Conservation (phyloP, 2,113 vertebrate genomes). For the Tupaia tana region DNA sequence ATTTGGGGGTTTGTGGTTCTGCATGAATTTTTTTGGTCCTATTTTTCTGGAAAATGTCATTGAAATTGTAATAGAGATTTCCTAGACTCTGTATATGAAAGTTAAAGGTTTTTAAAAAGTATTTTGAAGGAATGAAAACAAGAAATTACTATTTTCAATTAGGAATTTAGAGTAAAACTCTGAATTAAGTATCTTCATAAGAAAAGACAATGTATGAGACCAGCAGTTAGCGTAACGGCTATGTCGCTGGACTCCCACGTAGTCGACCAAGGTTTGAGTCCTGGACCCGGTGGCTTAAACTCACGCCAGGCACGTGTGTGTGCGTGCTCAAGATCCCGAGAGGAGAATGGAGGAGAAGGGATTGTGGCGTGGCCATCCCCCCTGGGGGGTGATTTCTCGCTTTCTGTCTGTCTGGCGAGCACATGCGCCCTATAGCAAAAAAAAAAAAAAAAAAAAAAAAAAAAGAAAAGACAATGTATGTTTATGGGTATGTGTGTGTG, state of each 20-base stretch:
- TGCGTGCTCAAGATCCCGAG: no score
- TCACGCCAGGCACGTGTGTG: no score
- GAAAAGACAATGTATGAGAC: neutral
- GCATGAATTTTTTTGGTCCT: neutral
- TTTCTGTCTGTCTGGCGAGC: no score
- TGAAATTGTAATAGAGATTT: neutral
- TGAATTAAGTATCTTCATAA: neutral
- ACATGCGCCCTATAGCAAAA: no score
- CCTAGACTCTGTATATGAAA: neutral
- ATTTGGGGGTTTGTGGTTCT: neutral
- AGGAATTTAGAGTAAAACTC: neutral
- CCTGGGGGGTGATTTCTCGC: no score
- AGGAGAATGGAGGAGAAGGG: no score
- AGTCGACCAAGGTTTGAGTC: no score
- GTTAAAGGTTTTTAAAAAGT: neutral
- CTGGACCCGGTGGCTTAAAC: no score
- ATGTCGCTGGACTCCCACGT: no score
- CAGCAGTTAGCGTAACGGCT: no score
- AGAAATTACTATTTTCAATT: neutral
- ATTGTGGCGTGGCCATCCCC: no score
- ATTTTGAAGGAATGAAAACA: neutral
- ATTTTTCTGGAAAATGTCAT: neutral
- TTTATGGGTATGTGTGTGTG: accelerated
- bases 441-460: no score
- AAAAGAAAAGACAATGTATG: neutral